These are phyloP conservation scores for Agrochola litura DNA, from an alignment of 2,888 invertebrate species.

Conservation along the genomic window DNA sequence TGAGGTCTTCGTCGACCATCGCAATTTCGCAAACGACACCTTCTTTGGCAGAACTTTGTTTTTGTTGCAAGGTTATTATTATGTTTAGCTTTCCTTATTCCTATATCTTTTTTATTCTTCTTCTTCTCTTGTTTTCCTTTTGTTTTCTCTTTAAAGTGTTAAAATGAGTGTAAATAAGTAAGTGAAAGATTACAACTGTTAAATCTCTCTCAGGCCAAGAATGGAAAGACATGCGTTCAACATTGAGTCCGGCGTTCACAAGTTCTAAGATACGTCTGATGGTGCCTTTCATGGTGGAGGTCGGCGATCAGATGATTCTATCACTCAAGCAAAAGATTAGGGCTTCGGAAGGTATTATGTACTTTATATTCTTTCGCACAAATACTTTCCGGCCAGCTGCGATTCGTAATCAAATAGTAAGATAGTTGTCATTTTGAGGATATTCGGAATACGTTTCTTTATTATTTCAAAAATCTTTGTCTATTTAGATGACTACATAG, in stretches of 20 bases:
- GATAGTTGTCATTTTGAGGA: background rate
- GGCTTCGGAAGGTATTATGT: slow-evolving; percentile 71
- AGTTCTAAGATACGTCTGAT: slow-evolving; percentile 85
- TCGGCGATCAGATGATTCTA: slow-evolving; percentile 76
- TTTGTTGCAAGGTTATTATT: slow-evolving; percentile 82
- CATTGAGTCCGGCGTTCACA: slow-evolving; percentile 87
- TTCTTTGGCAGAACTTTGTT: slow-evolving; percentile 87
- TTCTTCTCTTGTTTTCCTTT: background rate
- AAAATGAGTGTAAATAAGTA: background rate
- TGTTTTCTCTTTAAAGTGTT: background rate
- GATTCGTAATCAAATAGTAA: background rate
- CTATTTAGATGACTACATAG: slow-evolving; percentile 67
- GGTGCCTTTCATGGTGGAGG: slow-evolving; percentile 82
- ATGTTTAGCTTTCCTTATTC: background rate
- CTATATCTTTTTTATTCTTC: background rate
- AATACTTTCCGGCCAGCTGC: too few relatives aligned
- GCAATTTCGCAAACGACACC: slow-evolving; percentile 78
- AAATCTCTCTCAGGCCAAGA: slow-evolving; percentile 64
- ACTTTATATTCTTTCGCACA: background rate
- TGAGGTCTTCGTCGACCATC: slow-evolving; percentile 88
- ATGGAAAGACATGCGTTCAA: slow-evolving; percentile 81
- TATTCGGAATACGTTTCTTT: background rate
- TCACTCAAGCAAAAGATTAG: slow-evolving; percentile 69
- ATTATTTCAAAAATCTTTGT: background rate
- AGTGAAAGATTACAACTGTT: background rate